Evolutionary conservation across 2,113 vertebrate species (phyloP).

Genomic region (Cebidichthys violaceus): DNA sequence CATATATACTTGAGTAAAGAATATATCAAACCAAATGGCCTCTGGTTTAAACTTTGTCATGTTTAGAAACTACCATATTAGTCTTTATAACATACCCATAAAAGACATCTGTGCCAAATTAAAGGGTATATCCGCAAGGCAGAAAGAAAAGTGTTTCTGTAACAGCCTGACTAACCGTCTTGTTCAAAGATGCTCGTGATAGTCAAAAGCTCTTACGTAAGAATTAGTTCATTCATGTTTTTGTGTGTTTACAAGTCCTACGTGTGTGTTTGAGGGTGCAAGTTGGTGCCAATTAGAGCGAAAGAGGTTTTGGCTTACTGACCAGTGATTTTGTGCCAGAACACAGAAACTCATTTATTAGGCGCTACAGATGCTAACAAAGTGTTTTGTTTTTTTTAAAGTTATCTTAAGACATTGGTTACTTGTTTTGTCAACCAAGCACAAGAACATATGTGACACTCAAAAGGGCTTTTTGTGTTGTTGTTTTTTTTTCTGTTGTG

Average conservation of each 20-base stretch:
- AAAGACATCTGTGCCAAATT: not conserved
- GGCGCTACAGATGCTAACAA: not conserved
- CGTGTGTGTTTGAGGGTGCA: conserved; percentile 21
- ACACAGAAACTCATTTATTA: conserved; percentile 41
- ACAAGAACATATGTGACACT: not conserved
- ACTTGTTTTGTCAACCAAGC: not conserved
- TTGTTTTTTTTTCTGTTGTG: not conserved
- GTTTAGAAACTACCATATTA: not conserved
- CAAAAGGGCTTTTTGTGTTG: conserved; percentile 1
- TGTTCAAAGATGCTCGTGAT: not conserved
- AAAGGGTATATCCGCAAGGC: not conserved
- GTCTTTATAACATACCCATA: not conserved
- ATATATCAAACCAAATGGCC: not conserved
- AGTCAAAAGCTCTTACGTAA: not conserved
- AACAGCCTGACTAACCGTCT: not conserved
- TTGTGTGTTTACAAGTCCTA: not conserved
- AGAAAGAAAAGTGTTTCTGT: not conserved
- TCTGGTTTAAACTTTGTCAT: not conserved
- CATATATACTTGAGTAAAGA: not conserved
- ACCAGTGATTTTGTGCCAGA: conserved; percentile 35
- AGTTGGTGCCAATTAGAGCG: conserved; percentile 61
- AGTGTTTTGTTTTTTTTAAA: not conserved
- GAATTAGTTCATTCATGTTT: not conserved
- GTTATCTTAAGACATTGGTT: not conserved
- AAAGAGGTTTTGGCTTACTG: conserved; percentile 60